These are phyloP conservation scores for Epizoanthus illoricatus DNA, from an alignment of 92 coral and sea anemone species.

Conservation along the genomic window DNA sequence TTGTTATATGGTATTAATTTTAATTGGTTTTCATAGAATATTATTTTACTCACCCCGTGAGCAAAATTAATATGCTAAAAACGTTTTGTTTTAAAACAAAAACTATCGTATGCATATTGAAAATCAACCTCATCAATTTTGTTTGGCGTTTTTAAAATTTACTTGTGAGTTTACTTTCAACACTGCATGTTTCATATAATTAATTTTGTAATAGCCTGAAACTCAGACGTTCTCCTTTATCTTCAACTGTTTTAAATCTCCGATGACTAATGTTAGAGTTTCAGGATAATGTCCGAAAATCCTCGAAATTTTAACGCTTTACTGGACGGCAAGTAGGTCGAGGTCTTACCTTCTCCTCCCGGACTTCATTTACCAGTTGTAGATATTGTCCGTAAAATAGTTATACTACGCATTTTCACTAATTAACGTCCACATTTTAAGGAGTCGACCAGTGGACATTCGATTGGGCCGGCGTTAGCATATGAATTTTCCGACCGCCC, in stretches of 20 bases:
- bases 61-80: conserved; percentile 27
- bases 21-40: conserved; percentile 25
- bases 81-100: no score
- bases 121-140: no score
- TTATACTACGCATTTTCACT: conserved; percentile 24
- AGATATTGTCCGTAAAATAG: conserved; percentile 20
- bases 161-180: conserved; percentile 30
- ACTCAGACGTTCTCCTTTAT: neutral
- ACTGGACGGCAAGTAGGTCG: conserved; percentile 19
- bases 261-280: no score
- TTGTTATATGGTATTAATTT: conserved; percentile 37
- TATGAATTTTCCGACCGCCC: neutral
- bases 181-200: conserved; percentile 36
- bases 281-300: no score
- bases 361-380: conserved; percentile 25
- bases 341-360: conserved; percentile 28
- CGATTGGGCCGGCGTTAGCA: conserved; percentile 24
- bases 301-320: conserved; percentile 28
- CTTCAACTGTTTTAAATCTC: no score
- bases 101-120: no score
- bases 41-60: conserved; percentile 33
- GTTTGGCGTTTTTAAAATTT: no score
- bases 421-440: conserved; percentile 27
- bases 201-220: conserved; percentile 27
- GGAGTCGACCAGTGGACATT: conserved; percentile 22